These are phyloP conservation scores for Oryzaephilus surinamensis DNA, from an alignment of 1,140 invertebrate species.

Conservation along the genomic window DNA sequence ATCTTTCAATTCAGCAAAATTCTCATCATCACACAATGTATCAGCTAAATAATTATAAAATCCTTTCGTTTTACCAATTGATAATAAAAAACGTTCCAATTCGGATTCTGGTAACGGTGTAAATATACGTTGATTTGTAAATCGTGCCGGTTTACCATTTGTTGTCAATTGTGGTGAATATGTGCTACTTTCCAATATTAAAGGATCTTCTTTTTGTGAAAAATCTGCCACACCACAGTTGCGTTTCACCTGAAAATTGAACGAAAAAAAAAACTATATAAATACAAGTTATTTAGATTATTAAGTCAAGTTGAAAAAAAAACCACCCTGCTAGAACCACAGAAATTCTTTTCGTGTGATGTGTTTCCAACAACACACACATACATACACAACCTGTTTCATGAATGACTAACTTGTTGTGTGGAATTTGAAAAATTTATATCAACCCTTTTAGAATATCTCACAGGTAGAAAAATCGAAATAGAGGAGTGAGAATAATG, in stretches of 20 bases:
- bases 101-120: conserved; percentile 39
- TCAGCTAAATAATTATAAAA: conserved; percentile 61
- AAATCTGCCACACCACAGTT: conserved; percentile 37
- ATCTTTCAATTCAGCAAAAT: conserved; percentile 45
- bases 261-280: conserved; percentile 1
- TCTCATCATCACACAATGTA: conserved; percentile 51
- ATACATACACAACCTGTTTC: no score
- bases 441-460: no score
- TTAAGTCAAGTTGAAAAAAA: background rate
- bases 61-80: conserved; percentile 52
- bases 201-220: conserved; percentile 2
- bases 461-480: no score
- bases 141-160: conserved; percentile 9
- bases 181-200: background rate
- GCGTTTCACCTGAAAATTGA: conserved; percentile 39
- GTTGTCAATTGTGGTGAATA: background rate
- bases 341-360: background rate
- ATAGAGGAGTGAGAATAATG: no score
- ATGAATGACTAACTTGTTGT: no score
- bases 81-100: conserved; percentile 53
- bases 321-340: background rate
- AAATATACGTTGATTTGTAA: conserved; percentile 14
- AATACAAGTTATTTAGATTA: no score
- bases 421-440: no score
- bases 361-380: no score